Evolutionary conservation across 2,113 vertebrate species (phyloP).

Genomic region (Brienomyrus brachyistius): DNA sequence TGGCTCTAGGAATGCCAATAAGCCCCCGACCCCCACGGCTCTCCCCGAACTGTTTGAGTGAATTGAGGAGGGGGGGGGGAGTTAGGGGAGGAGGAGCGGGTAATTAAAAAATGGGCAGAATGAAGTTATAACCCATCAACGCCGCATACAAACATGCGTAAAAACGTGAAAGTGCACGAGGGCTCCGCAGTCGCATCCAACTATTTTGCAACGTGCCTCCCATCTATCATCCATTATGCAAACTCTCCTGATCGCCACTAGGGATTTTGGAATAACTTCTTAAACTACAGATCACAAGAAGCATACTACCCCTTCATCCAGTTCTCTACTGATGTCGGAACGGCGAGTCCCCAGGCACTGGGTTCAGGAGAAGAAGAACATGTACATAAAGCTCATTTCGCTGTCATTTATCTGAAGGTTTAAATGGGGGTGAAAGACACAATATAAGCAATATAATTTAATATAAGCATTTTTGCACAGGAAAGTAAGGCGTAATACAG

Average conservation of each 20-base stretch:
- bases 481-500: background rate
- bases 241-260: constrained; percentile 11
- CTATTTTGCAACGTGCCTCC: constrained; percentile 29
- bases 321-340: background rate
- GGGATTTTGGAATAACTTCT: constrained; percentile 17
- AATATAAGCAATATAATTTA: too few species aligned
- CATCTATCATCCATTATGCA: constrained; percentile 32
- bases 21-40: background rate
- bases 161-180: constrained; percentile 24
- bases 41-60: background rate
- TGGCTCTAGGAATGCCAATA: background rate
- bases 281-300: background rate
- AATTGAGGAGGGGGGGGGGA: background rate
- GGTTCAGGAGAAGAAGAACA: background rate
- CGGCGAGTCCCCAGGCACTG: background rate
- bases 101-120: background rate
- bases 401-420: background rate
- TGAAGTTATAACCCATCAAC: constrained; percentile 8
- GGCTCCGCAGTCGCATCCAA: constrained; percentile 22
- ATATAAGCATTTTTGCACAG: background rate
- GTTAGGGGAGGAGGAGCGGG: background rate
- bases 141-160: background rate
- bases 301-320: background rate
- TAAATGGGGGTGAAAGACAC: background rate
- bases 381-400: background rate